Base-by-base conservation (phyloP, 2,888 invertebrate species). In the Lamproptera curius region DNA sequence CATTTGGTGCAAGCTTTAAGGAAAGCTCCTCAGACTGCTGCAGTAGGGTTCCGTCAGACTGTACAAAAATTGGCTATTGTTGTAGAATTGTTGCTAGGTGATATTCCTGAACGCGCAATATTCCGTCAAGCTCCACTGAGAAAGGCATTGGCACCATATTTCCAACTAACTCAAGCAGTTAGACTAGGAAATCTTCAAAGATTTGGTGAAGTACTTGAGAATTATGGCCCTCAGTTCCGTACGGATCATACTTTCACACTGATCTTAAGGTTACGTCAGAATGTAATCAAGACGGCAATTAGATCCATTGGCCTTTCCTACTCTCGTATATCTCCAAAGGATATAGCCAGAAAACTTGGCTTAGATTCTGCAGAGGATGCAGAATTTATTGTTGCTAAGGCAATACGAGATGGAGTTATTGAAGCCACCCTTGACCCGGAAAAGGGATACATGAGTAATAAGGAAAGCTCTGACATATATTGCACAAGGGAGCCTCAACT, bases 231-330 rank as follows among this genome's bases (percentile, higher is more conserved):
- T 0, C 95, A 97, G 73, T 99, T 99, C 75, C 93, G 97, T 57
- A 90, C 90, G 58, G 99, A 99, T 78, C 95, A 97, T 70, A 99
- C 99, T 0, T 97, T 97, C 65, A 98, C 98, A 16, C 85, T 99
- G 51, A 99, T 99, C 65, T 90, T 99, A 38, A 94, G 99, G 53
- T 89, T 99, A 46, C 92, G 98, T 45, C 99, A 99, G 76, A 99
- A 99, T 86, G 99, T 99, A 1, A 99, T 99, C 66, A 99, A 99
- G 84, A 99, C 99, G 9, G 98, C 98, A 0, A 95, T 99, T 45
- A 92, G 98, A 28, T 95, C 97, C 41, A 99, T 99, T 76, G 98
- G 97, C 1, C 79, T 97, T 17, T 98, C 98, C 0, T 99, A 99
- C 78, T 98, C 98, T 0, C 91, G 97, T 53, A 99, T 99, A 65